These are phyloP conservation scores for Carettochelys insculpta DNA, from an alignment of 2,113 vertebrate genomes.

Conservation along the genomic window DNA sequence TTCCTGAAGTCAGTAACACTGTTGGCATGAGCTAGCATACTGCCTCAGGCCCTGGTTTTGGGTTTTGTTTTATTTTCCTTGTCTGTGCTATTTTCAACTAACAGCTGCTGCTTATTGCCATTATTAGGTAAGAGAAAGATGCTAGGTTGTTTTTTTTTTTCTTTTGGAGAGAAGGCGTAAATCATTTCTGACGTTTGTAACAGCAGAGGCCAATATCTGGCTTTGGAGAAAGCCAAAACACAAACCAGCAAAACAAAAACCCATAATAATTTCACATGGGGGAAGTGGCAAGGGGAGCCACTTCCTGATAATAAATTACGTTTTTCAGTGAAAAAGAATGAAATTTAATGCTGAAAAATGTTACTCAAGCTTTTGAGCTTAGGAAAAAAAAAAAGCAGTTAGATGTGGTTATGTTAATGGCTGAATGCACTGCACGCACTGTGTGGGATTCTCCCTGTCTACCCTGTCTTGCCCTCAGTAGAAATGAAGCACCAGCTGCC, in stretches of 20 bases:
- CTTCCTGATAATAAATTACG: neutral
- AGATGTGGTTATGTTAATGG: neutral
- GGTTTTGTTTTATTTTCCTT: neutral
- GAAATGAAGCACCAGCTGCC: neutral
- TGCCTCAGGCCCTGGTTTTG: neutral
- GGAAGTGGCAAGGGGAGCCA: neutral
- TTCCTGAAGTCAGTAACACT: neutral
- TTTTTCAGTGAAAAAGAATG: neutral
- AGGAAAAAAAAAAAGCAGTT: neutral
- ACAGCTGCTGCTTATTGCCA: constrained; percentile 21
- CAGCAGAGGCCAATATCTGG: neutral
- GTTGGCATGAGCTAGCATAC: neutral
- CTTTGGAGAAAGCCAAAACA: neutral
- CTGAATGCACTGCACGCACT: neutral
- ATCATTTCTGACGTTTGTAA: constrained; percentile 19
- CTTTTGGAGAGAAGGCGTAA: constrained; percentile 1
- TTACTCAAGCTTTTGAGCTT: neutral
- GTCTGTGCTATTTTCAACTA: neutral
- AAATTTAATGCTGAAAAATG: neutral
- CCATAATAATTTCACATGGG: neutral
- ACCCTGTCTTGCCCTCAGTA: neutral
- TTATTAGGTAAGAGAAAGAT: constrained; percentile 7
- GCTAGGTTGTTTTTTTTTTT: constrained; percentile 25
- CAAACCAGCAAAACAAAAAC: neutral
- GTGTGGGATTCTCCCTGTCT: neutral